Percentiles rank a stretch among this genome's conserved stretches.
These are phyloP conservation scores for Azorinus chamasolen DNA, from an alignment of 2,888 invertebrate genomes.

Conservation along the genomic window DNA sequence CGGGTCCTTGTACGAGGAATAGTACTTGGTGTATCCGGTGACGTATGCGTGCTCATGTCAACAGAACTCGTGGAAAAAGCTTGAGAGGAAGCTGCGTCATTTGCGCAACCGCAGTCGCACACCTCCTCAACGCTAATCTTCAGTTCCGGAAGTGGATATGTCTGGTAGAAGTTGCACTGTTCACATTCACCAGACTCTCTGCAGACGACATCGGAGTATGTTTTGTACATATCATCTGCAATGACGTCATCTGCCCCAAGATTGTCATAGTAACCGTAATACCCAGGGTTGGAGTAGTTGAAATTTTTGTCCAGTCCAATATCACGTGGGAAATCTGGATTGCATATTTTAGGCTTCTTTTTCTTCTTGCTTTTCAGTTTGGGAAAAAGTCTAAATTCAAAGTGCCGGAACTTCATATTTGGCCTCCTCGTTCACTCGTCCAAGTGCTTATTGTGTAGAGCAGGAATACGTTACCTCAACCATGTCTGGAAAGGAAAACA, in stretches of 20 bases:
- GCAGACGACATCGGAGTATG: neutral
- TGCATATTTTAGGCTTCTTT: constrained; percentile 61
- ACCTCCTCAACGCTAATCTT: constrained; percentile 43
- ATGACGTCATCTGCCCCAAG: constrained; percentile 37
- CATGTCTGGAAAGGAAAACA: too few species aligned
- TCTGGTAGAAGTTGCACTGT: constrained; percentile 14
- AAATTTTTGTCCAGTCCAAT: constrained; percentile 55
- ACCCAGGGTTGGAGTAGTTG: constrained; percentile 42
- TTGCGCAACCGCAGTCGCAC: constrained; percentile 42
- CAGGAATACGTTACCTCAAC: too few species aligned
- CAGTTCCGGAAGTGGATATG: constrained; percentile 49
- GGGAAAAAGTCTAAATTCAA: constrained; percentile 78
- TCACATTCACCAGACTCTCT: neutral
- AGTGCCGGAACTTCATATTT: constrained; percentile 79
- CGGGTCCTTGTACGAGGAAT: constrained; percentile 72
- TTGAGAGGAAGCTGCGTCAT: neutral
- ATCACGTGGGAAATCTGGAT: constrained; percentile 48
- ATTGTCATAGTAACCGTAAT: constrained; percentile 54
- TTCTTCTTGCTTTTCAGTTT: constrained; percentile 76
- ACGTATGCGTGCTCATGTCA: constrained; percentile 3
- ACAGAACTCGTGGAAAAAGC: neutral
- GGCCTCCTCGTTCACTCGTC: neutral
- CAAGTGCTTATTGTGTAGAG: too few species aligned
- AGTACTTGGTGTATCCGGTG: constrained; percentile 48
- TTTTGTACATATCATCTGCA: constrained; percentile 4